Evolutionary conservation across 2,888 invertebrate species (phyloP).

Genomic region (Drosophila rubida): DNA sequence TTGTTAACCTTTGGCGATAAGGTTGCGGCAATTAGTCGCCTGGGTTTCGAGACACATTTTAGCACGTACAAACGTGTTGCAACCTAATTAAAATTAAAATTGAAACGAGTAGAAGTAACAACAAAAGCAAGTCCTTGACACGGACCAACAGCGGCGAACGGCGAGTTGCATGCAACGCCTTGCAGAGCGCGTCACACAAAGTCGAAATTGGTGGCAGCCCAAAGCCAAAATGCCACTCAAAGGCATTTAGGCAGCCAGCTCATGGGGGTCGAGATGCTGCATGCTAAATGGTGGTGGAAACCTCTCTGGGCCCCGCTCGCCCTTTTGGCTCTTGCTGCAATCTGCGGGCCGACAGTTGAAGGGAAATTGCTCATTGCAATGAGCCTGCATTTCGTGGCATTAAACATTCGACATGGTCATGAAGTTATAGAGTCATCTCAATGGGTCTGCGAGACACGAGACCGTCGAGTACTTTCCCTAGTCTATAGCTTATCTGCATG

Average conservation of each 20-base stretch:
- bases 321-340: background rate
- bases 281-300: conserved; percentile 26
- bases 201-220: conserved; percentile 73
- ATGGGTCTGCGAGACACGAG: background rate
- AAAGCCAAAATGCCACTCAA: conserved; percentile 76
- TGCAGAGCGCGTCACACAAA: conserved; percentile 52
- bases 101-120: conserved; percentile 14
- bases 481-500: conserved; percentile 37
- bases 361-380: background rate
- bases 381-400: conserved; percentile 39
- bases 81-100: conserved; percentile 76
- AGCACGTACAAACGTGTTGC: conserved; percentile 76
- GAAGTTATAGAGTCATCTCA: background rate
- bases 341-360: conserved; percentile 37
- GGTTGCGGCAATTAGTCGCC: conserved; percentile 64
- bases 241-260: conserved; percentile 26
- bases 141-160: conserved; percentile 45
- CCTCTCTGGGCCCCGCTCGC: background rate
- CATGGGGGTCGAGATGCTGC: conserved; percentile 32
- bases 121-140: conserved; percentile 73
- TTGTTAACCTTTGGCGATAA: conserved; percentile 42
- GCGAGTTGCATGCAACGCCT: conserved; percentile 40
- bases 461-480: background rate
- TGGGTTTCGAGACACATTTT: conserved; percentile 46
- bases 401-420: conserved; percentile 15